A percentile compares a stretch with the other conserved stretches of the same genome.
phyloP scores from a whole-genome alignment of 2,888 invertebrate genomes.

The Pseudococcus viburni region DNA sequence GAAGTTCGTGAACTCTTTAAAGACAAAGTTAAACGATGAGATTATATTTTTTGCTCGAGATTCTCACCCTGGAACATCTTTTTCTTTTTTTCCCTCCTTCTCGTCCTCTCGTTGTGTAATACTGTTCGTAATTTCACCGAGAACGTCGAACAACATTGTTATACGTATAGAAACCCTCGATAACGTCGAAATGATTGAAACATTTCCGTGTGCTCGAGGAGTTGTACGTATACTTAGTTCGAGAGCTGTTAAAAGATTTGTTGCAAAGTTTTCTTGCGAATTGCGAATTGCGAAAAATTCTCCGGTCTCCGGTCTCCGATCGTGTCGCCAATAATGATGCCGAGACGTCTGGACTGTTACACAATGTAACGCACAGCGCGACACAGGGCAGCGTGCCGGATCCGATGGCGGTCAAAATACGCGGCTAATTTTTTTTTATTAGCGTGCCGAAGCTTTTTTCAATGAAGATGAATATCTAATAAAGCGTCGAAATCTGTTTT shows the following conservation, averaged over 20 bases:
- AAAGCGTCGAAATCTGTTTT: background rate
- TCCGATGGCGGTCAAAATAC: background rate
- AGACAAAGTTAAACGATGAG: background rate
- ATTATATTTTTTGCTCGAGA: background rate
- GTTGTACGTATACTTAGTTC: background rate
- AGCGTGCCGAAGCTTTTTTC: background rate
- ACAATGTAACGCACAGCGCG: background rate
- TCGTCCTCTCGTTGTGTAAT: background rate
- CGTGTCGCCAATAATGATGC: constrained; percentile 42
- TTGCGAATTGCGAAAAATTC: background rate
- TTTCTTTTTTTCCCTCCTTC: background rate
- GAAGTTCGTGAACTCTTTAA: constrained; percentile 22
- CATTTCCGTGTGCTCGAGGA: constrained; percentile 18
- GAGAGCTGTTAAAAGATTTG: constrained; percentile 21
- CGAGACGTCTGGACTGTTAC: constrained; percentile 42
- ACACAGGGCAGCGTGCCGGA: too few relatives aligned
- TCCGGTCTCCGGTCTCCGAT: background rate
- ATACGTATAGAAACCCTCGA: background rate
- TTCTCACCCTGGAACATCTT: background rate
- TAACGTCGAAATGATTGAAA: constrained; percentile 56
- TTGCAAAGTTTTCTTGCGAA: constrained; percentile 13
- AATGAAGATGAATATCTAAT: constrained; percentile 26
- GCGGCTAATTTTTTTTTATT: constrained; percentile 2
- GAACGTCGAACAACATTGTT: background rate
- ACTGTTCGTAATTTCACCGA: background rate